phyloP scores from a whole-genome alignment of 2,113 vertebrate genomes.

The Callopanchax toddi region DNA sequence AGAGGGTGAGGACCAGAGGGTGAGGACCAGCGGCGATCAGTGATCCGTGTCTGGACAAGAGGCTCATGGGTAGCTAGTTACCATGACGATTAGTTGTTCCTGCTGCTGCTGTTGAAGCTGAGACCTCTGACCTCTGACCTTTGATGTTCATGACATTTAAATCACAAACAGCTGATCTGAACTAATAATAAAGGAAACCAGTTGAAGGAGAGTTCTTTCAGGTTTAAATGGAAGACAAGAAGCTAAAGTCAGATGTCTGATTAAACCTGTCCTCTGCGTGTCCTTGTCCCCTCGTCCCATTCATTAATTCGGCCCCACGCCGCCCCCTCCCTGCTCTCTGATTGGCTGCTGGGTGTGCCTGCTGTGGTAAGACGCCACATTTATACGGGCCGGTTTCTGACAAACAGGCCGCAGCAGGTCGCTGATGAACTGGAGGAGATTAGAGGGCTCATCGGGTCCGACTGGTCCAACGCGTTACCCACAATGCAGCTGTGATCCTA shows the following conservation, averaged over 20 bases:
- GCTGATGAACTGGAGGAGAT: conserved; percentile 29
- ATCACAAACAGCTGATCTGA: too few relatives aligned
- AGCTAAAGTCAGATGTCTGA: too few relatives aligned
- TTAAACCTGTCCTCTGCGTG: conserved; percentile 7
- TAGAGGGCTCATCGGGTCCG: conserved; percentile 1
- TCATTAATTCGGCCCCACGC: conserved; percentile 48
- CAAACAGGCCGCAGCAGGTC: conserved; percentile 48
- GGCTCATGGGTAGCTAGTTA: conserved; percentile 21
- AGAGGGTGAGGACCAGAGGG: too few relatives aligned
- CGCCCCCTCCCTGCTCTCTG: conserved; percentile 34
- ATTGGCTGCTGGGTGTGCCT: conserved; percentile 39
- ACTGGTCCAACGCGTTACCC: not conserved
- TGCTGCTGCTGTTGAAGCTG: too few relatives aligned
- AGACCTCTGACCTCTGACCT: too few relatives aligned
- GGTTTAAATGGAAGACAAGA: too few relatives aligned
- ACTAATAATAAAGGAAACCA: too few relatives aligned
- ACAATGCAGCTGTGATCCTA: conserved; percentile 34
- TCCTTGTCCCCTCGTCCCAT: conserved; percentile 27
- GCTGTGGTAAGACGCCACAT: conserved; percentile 54
- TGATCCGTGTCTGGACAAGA: conserved; percentile 26
- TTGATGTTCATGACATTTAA: too few relatives aligned
- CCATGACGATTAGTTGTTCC: too few relatives aligned
- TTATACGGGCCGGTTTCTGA: conserved; percentile 38
- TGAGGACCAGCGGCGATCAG: too few relatives aligned
- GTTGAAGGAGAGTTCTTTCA: too few relatives aligned